Base-by-base conservation (phyloP, 2,888 invertebrate genomes). In the Incurvaria masculella region DNA sequence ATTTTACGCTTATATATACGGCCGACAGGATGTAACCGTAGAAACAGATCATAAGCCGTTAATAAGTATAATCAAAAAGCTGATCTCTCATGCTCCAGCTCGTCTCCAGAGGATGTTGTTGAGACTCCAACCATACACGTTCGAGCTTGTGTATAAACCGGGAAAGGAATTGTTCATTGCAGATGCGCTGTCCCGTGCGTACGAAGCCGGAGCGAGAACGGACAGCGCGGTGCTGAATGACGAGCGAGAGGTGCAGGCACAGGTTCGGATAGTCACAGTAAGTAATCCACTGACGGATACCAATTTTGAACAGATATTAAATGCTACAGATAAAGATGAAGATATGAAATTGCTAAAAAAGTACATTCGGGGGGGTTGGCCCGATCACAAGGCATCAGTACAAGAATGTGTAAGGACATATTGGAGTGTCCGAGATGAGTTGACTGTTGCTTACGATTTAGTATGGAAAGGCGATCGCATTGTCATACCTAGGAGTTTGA, bases 91-190 rank as follows among this genome's bases (percentile, higher is more conserved):
- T 20, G 52, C 53, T 6, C 53, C 53, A 6, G 17, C 51, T 2
- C 51, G 43, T 38, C 49, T 58, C 27, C 57, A 57, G 44, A 42
- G 56, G 27, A 57, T 56, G 52, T 21, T 56, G 23, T 19, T 57
- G 23, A 40, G 54, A 39, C 40, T 57, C 16, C 55, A 55, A 33
- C 55, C 52, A 1, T 57, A 53, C 47, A 43, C 50, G 5, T 52
- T 56, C 42, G 49, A 47, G n/a, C 27, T 57, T 1, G 47, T 53
- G 5, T 57, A 53, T 39, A 54, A 55, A 44, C 55, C 55, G 2
- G 55, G 55, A n/a, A 55, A 49, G 26, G 46, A 56, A 8, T 23
- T 57, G 14, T 53, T 48, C 20, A 51, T 57, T 14, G 57, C 57
- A 10, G 56, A 57, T 26, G 42, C 56, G 8, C 21, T 57, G 17